Base-by-base conservation (phyloP, 1,140 invertebrate genomes). In the Scylla paramamosain region DNA sequence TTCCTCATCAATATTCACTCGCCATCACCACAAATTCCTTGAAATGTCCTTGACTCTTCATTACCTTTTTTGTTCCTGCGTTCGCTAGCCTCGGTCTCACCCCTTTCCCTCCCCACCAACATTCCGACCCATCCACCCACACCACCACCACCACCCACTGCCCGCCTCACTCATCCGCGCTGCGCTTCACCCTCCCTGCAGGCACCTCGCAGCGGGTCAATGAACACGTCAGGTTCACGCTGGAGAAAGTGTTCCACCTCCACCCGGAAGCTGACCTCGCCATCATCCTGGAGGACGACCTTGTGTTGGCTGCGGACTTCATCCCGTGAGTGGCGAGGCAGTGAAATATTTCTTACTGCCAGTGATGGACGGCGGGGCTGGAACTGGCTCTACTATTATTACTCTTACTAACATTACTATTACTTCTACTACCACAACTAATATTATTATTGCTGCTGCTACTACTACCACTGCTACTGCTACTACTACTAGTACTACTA, bases 271-370 rank as follows among this genome's bases (percentile, higher is more conserved):
- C 83, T 12, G 91, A 95, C 48, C 90, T 91, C 67, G 95, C 92
- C 29, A 92, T 95, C 87, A 90, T 95, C 16, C 59, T 95, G 45
- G 95, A 95, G 48, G 95, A 95, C 67, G 95, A 95, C 92, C 77
- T 95, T 31, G 82, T 91, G 59, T 39, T 95, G 7, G 88, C 95
- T 29, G 92, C 95, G 28, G 95, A 95, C 59, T 91, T 95, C 32
- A 95, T 95, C 77, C 92, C 95, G 95, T 95, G 28, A 95, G 95
- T 93, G 39, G 25, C 25, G 46, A 25, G 25, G 12, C 52, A 12
- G 10, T 39, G 39, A 39, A 39, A 39, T 39, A 39, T 39, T 39
- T 39, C 39, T 39, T 39, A 6, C 39, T 39, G 39, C 6, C 6
- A 39, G 39, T 39, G 39, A 39, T 39, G 6, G 39, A 39, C 1